Evolutionary conservation across 2,113 vertebrate species (phyloP).

Genomic region (Zosterops lateralis): DNA sequence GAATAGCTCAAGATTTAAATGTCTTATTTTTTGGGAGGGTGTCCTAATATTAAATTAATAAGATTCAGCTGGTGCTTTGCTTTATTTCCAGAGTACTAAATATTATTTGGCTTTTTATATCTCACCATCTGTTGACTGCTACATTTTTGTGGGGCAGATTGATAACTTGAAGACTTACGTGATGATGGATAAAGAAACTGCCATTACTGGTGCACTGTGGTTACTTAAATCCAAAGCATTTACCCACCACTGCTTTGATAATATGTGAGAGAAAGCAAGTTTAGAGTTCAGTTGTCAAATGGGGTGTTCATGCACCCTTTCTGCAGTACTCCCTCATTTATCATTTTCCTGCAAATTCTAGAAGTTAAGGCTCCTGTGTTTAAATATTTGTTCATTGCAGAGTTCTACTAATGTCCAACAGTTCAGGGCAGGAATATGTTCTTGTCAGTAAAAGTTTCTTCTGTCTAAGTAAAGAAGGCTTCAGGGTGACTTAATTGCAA

Average conservation of each 20-base stretch:
- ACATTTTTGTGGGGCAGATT: not conserved
- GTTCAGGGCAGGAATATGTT: not conserved
- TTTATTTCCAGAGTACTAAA: not conserved
- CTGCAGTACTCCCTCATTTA: not conserved
- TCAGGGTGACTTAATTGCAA: not conserved
- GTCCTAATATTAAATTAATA: not conserved
- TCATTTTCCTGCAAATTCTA: not conserved
- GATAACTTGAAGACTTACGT: not conserved
- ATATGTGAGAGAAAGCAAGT: not conserved
- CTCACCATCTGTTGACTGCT: not conserved
- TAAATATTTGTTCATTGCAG: not conserved
- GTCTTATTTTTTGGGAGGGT: fast-evolving
- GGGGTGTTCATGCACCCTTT: not conserved
- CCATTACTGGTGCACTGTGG: not conserved
- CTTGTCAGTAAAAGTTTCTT: not conserved
- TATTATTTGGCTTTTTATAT: not conserved
- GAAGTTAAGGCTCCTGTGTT: not conserved
- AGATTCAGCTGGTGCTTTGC: not conserved
- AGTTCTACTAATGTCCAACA: not conserved
- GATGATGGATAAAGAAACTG: not conserved
- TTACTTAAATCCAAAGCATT: not conserved
- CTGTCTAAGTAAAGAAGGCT: not conserved
- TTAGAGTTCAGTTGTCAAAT: not conserved
- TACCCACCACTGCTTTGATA: not conserved
- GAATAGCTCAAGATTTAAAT: not conserved